Percentiles rank a stretch among this genome's conserved stretches.
These are phyloP conservation scores for Drosophila punjabiensis DNA, from an alignment of 1,140 invertebrate genomes.

Conservation along the genomic window DNA sequence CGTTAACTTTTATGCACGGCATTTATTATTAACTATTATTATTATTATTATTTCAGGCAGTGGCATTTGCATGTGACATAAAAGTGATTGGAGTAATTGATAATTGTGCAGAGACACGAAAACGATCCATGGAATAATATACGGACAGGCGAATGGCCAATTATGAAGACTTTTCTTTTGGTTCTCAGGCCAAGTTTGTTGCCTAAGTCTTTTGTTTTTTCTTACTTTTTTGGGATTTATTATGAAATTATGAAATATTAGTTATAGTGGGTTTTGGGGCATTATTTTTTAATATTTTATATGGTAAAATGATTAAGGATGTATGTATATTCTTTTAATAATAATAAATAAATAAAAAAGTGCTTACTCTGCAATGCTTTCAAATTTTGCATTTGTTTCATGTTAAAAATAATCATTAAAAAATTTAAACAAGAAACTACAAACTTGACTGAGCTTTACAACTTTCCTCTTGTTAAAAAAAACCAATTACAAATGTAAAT, in stretches of 20 bases:
- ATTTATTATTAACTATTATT: constrained; percentile 71
- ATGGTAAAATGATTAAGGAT: no score
- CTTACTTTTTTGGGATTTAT: not conserved
- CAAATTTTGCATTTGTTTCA: not conserved
- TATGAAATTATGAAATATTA: not conserved
- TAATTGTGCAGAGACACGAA: constrained; percentile 80
- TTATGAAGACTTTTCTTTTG: constrained; percentile 45
- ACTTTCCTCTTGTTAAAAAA: constrained; percentile 9
- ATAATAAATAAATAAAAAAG: no score
- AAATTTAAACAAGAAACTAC: no score
- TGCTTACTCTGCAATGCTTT: not conserved
- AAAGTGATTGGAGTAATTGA: constrained; percentile 82
- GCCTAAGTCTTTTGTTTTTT: constrained; percentile 56
- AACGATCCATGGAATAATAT: constrained; percentile 24
- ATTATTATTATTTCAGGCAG: constrained; percentile 71
- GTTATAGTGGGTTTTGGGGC: no score
- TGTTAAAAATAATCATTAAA: not conserved
- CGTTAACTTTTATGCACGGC: constrained; percentile 47
- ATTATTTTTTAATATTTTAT: no score
- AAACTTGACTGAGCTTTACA: not conserved
- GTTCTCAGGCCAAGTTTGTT: constrained; percentile 51
- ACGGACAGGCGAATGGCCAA: constrained; percentile 51
- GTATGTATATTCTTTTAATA: no score
- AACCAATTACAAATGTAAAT: constrained; percentile 60
- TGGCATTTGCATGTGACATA: constrained; percentile 82